Evolutionary conservation across 2,113 vertebrate genomes (phyloP), one percentile per base, ranked within the genome.

Genomic region (Dissostichus mawsoni): DNA sequence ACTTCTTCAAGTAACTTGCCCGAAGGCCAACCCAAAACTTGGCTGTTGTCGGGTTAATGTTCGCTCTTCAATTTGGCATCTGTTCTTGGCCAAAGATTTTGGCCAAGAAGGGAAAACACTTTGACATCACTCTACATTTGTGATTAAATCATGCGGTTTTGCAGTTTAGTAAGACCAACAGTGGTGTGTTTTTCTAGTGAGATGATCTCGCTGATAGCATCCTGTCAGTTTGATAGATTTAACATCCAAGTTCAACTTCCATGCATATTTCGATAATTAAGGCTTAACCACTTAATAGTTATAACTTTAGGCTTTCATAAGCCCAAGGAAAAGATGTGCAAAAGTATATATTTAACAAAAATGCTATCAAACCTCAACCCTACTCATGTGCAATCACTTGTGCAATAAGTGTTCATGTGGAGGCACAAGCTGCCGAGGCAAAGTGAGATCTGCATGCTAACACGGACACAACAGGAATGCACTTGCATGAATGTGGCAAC

Each of bases 1-100:
- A 76, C 69, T 74, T 80, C 76, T 82, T 52, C 52, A 25, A 71
- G n/a, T 76, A 68, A 79, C 16, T 86, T 70, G 63, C 69, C 63
- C 50, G 69, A 84, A 78, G 66, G 81, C 69, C 76, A 70, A 84
- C 80, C 52, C 73, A 0, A 48, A 72, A 77, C 67, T 65, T 80
- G 57, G 68, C 80, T 53, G 18, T 51, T 48, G 33, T 29, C 29
- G 29, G 58, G 50, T 17, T 69, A 18, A 78, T 25, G 48, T 78
- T 73, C 73, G 77, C 61, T 53, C 25, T 76, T 53, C 78, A 76
- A 76, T 59, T 81, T 86, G 69, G 69, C 69, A 71, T 80, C 76
- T 48, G 68, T 36, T 47, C 64, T 78, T 13, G 2, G 65, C 69
- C 56, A 67, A 47, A 55, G 55, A 67, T 41, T 41, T 41, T 41